Evolutionary conservation across 2,888 invertebrate genomes (phyloP).

Genomic region (Panorpa germanica): DNA sequence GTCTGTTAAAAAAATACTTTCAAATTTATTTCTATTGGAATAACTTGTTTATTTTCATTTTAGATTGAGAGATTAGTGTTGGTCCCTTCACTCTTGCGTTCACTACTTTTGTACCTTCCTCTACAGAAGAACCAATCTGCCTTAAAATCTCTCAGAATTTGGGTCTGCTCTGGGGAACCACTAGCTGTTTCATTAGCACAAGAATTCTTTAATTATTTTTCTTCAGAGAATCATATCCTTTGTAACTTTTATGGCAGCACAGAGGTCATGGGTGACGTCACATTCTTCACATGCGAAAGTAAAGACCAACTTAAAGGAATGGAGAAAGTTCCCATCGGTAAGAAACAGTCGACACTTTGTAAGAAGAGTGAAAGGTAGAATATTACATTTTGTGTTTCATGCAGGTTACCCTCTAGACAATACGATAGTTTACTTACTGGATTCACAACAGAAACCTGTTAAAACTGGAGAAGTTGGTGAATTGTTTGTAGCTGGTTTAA

Average conservation of each 20-base stretch:
- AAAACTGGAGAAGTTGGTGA: constrained; percentile 49
- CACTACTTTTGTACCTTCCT: constrained; percentile 55
- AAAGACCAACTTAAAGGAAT: constrained; percentile 36
- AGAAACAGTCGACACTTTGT: too few relatives aligned
- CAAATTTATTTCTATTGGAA: too few relatives aligned
- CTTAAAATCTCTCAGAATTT: constrained; percentile 43
- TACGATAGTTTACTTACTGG: constrained; percentile 50
- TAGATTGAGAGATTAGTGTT: constrained; percentile 63
- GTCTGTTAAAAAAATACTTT: constrained; percentile 7
- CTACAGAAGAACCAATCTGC: constrained; percentile 36
- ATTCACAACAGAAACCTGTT: constrained; percentile 43
- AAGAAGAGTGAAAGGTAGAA: too few relatives aligned
- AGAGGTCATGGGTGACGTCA: constrained; percentile 83
- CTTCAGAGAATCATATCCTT: constrained; percentile 38
- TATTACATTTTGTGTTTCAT: too few relatives aligned
- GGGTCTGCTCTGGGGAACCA: constrained; percentile 80
- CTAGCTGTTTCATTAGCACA: constrained; percentile 47
- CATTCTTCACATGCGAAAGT: constrained; percentile 48
- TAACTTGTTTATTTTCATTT: too few relatives aligned
- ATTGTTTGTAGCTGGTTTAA: constrained; percentile 50
- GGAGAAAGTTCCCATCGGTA: constrained; percentile 68
- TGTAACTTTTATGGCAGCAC: constrained; percentile 87
- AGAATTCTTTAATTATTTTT: constrained; percentile 59
- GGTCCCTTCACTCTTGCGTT: constrained; percentile 66
- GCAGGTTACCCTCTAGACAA: constrained; percentile 55